Evolutionary conservation across 1,140 invertebrate genomes (phyloP).

Genomic region (Lucilia sericata): DNA sequence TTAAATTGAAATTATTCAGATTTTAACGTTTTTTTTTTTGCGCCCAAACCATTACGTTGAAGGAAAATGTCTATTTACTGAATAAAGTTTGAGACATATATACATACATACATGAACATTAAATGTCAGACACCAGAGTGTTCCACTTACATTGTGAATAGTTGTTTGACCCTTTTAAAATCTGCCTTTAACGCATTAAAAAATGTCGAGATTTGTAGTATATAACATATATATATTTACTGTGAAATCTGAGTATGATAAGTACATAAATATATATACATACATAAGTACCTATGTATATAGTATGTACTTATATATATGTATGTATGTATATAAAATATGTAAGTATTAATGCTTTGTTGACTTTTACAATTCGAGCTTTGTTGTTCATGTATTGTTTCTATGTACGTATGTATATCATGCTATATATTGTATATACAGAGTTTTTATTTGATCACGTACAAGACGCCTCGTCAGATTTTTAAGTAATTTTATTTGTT

Average conservation of each 20-base stretch:
- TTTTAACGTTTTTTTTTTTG: no score
- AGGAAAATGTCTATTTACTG: no score
- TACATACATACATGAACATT: no score
- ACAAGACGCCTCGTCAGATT: constrained; percentile 43
- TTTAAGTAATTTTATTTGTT: constrained; percentile 35
- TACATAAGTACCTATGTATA: neutral
- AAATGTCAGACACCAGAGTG: no score
- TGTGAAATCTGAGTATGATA: neutral
- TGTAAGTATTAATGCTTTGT: constrained; percentile 18
- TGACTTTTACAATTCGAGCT: constrained; percentile 38
- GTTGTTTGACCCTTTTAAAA: neutral
- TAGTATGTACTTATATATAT: neutral
- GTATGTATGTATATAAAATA: neutral
- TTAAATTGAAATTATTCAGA: no score
- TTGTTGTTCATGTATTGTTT: neutral
- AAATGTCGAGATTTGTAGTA: neutral
- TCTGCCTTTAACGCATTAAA: neutral
- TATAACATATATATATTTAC: neutral
- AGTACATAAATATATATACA: neutral
- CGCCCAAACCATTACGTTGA: no score
- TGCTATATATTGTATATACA: neutral
- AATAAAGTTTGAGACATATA: no score
- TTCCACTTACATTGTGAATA: neutral
- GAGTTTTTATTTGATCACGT: constrained; percentile 39
- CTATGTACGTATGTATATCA: neutral